phyloP scores from a whole-genome alignment of 2,797 vertebrate species.

The Rhynchotus rufescens region DNA sequence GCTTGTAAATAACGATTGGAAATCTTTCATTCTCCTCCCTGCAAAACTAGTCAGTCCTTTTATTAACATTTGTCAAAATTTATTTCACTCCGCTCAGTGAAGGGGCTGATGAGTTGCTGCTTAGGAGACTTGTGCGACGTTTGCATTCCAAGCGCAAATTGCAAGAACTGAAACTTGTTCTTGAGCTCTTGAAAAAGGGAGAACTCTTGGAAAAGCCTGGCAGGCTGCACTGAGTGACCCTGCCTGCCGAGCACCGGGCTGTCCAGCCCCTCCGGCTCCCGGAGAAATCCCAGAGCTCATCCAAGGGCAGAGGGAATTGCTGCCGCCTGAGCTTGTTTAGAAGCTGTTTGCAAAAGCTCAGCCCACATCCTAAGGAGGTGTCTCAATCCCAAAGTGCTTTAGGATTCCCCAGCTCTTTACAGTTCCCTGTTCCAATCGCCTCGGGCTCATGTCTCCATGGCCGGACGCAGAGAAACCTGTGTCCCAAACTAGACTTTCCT shows the following conservation, averaged over 20 bases:
- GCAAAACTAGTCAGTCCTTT: background rate
- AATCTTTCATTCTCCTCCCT: background rate
- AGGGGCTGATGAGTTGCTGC: background rate
- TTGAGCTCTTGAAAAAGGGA: background rate
- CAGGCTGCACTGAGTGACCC: background rate
- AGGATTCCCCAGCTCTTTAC: background rate
- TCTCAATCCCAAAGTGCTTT: background rate
- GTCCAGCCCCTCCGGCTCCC: slow-evolving; percentile 52
- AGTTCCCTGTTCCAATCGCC: too few relatives aligned
- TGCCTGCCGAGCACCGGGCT: slow-evolving; percentile 23
- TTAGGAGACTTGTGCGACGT: background rate
- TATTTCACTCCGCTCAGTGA: background rate
- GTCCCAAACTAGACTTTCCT: too few relatives aligned
- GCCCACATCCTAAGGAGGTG: background rate
- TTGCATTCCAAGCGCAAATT: background rate
- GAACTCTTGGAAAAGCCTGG: background rate
- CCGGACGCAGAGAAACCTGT: too few relatives aligned
- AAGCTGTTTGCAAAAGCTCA: background rate
- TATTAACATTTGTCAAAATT: background rate
- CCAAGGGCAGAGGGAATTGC: slow-evolving; percentile 28
- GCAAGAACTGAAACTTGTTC: background rate
- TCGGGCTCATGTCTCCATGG: too few relatives aligned
- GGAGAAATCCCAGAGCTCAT: slow-evolving; percentile 17
- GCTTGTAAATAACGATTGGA: background rate
- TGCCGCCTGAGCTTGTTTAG: background rate